These are phyloP conservation scores for Xestoiulus laeticollis DNA, from an alignment of 2,888 invertebrate species.

Conservation along the genomic window DNA sequence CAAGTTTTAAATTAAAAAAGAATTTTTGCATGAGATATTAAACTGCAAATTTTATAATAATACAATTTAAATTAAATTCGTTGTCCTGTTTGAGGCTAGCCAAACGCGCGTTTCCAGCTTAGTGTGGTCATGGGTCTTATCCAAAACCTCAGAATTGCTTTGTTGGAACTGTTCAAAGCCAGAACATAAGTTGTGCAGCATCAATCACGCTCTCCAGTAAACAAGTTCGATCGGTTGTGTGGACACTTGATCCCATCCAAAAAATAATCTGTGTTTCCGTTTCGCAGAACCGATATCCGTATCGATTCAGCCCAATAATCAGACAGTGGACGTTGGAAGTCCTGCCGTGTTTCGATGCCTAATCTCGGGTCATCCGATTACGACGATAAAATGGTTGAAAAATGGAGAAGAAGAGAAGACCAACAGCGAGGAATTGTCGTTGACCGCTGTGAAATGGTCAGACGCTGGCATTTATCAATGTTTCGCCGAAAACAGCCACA, in stretches of 20 bases:
- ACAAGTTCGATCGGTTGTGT: background rate
- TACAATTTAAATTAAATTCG: too few species aligned
- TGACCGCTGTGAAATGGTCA: constrained; percentile 52
- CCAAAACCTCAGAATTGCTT: background rate
- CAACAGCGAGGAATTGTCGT: constrained; percentile 59
- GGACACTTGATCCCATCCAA: background rate
- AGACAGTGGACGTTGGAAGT: constrained; percentile 80
- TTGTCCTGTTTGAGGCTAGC: too few species aligned
- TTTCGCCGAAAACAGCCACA: constrained; percentile 75
- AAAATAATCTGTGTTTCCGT: background rate
- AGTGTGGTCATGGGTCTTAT: background rate
- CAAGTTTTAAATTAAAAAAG: too few species aligned
- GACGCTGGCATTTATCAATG: constrained; percentile 63
- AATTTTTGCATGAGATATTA: too few species aligned
- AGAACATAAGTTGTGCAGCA: too few species aligned
- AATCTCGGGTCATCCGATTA: constrained; percentile 63
- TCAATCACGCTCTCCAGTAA: too few species aligned
- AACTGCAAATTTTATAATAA: too few species aligned
- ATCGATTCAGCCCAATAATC: constrained; percentile 85
- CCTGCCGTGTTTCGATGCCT: constrained; percentile 78
- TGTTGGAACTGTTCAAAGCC: background rate
- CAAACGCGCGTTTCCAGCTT: too few species aligned
- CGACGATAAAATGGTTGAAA: constrained; percentile 61
- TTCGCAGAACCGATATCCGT: constrained; percentile 82
- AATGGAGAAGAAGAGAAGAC: constrained; percentile 54